Evolutionary conservation across 2,888 invertebrate genomes (phyloP), one percentile per base, ranked within the genome.

Genomic region (Euphydryas editha): DNA sequence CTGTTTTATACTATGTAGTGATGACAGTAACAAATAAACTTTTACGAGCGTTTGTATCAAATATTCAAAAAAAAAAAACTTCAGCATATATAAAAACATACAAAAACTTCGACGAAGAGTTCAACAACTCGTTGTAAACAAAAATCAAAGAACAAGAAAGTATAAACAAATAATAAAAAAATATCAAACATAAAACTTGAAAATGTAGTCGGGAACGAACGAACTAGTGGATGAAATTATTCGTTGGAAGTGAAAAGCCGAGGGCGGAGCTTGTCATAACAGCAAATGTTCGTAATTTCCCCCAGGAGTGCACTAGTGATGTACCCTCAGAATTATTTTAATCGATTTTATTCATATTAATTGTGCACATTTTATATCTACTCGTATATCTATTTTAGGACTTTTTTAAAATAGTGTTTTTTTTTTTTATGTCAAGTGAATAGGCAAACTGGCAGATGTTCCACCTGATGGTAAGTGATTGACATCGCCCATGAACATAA

Each of bases 241-340:
- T 56, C 65, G 60, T 30, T 59, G 65, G 46, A 60, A 65, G 59
- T 65, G 56, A 65, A 62, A 62, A 65, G 59, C 60, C 56, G 57
- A 47, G 55, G 64, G 42, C 30, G 56, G 42, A 30, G 56, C 56
- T 60, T 65, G 60, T 61, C 57, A 65, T 61, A 57, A 65, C 65
- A 47, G 49, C 65, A 49, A 65, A 61, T 59, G 60, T 65, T 60
- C 55, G 57, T 65, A 60, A 65, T 65, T 65, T 65, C 65, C 60
- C 65, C 49, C 56, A 60, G 60, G 65, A 65, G 60, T 60, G 57
- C 57, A 47, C 21, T 59, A 65, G 60, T 49, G 65, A 65, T 60
- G 65, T 57, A 11, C 37, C 21, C 13, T 18, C 4, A 5, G 24
- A 20, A 13, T 61, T 44, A 42, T 30, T 54, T 44, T 21, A 51